These are phyloP conservation scores for Drosophila prolongata DNA, from an alignment of 2,888 invertebrate genomes.

Conservation along the genomic window DNA sequence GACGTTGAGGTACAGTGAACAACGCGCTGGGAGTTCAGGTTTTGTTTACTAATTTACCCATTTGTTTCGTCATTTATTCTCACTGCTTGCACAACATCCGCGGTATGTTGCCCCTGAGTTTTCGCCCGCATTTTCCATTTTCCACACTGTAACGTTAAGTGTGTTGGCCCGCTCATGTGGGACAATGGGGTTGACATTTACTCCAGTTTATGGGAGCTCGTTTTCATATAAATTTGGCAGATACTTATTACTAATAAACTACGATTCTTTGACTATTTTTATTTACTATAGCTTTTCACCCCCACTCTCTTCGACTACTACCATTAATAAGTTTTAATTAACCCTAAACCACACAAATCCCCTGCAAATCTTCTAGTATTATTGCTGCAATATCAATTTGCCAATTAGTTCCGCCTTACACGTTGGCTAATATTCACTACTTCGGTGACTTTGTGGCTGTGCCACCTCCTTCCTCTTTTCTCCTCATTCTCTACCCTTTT, in stretches of 20 bases:
- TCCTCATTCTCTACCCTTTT: constrained; percentile 12
- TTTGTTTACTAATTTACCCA: constrained; percentile 27
- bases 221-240: no score
- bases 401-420: constrained; percentile 50
- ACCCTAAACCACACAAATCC: neutral
- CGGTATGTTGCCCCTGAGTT: constrained; percentile 5
- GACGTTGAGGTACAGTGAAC: constrained; percentile 32
- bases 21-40: constrained; percentile 15
- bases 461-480: constrained; percentile 14
- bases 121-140: constrained; percentile 22
- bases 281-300: no score
- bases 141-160: constrained; percentile 20
- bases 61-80: constrained; percentile 33
- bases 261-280: no score
- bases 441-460: constrained; percentile 11
- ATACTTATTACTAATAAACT: no score
- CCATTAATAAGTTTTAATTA: no score
- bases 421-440: constrained; percentile 29
- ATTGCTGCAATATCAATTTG: constrained; percentile 38
- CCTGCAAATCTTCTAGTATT: constrained; percentile 16
- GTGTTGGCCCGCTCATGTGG: neutral
- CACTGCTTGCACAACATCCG: constrained; percentile 23
- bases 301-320: no score
- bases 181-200: constrained; percentile 9
- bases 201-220: neutral